Evolutionary conservation across 2,113 vertebrate species (phyloP).

Genomic region (Girardinichthys multiradiatus): DNA sequence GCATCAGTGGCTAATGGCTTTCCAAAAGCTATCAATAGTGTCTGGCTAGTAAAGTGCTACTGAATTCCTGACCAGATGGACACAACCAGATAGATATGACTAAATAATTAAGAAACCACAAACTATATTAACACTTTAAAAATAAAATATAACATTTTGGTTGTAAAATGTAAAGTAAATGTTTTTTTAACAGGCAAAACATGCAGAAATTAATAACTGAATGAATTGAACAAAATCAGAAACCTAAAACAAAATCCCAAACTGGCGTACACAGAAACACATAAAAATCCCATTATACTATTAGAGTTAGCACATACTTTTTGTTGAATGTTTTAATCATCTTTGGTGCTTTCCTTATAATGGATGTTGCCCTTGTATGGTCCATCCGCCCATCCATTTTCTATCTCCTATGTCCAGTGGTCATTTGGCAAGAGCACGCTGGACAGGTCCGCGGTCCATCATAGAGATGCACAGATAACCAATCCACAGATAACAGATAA

Average conservation of each 20-base stretch:
- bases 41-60: not conserved
- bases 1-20: slow-evolving; percentile 36
- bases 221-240: not conserved
- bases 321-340: not conserved
- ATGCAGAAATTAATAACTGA: not conserved
- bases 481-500: no score
- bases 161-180: not conserved
- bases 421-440: no score
- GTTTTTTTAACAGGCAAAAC: not conserved
- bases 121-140: not conserved
- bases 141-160: no score
- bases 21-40: slow-evolving; percentile 18
- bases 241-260: not conserved
- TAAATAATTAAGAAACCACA: not conserved
- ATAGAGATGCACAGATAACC: not conserved
- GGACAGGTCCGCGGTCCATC: no score
- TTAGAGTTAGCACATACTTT: not conserved
- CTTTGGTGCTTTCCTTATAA: not conserved
- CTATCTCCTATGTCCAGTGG: no score
- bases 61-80: not conserved
- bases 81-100: not conserved
- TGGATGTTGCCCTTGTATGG: no score
- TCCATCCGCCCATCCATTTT: no score
- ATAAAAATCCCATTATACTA: not conserved
- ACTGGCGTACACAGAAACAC: not conserved